Percentiles rank a stretch among this genome's conserved stretches.
Conservation (phyloP, 2,888 invertebrate genomes). For the Diachrysia chrysitis region DNA sequence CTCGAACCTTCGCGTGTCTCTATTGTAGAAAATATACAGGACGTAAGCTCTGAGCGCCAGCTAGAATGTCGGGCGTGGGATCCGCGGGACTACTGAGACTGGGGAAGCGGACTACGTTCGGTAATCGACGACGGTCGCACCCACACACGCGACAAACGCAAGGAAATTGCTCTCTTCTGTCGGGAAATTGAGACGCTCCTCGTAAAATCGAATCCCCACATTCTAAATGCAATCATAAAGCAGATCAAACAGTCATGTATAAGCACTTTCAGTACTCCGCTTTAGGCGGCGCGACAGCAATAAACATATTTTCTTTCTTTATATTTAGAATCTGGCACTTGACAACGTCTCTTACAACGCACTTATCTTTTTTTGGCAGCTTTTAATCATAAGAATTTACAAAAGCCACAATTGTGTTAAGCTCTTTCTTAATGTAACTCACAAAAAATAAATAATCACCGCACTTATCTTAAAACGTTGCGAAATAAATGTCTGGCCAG, state of each 20-base stretch:
- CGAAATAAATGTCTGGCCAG: conserved; percentile 62
- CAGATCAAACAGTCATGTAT: conserved; percentile 60
- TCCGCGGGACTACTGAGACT: conserved; percentile 36
- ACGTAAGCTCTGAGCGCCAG: conserved; percentile 37
- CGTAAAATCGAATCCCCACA: conserved; percentile 73
- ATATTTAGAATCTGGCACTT: conserved; percentile 3
- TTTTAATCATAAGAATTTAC: conserved; percentile 6
- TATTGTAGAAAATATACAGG: conserved; percentile 46
- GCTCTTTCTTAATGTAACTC: conserved; percentile 34
- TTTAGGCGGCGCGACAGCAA: conserved; percentile 44
- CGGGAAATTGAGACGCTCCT: conserved; percentile 83
- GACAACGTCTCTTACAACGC: neutral
- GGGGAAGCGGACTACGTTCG: conserved; percentile 25
- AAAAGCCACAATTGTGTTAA: conserved; percentile 12
- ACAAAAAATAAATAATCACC: conserved; percentile 31
- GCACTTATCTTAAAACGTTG: conserved; percentile 55
- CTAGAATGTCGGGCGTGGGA: conserved; percentile 48
- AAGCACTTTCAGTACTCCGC: conserved; percentile 48
- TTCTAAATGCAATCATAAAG: conserved; percentile 64
- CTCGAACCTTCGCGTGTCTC: conserved; percentile 30
- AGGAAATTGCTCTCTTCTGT: conserved; percentile 81
- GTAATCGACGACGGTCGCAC: conserved; percentile 48
- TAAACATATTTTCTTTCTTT: conserved; percentile 8
- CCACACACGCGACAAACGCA: conserved; percentile 72
- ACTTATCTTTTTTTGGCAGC: conserved; percentile 7